A percentile compares a stretch with the other conserved stretches of the same genome.
phyloP scores from a whole-genome alignment of 2,888 invertebrate species.

The Drosophila mercatorum region DNA sequence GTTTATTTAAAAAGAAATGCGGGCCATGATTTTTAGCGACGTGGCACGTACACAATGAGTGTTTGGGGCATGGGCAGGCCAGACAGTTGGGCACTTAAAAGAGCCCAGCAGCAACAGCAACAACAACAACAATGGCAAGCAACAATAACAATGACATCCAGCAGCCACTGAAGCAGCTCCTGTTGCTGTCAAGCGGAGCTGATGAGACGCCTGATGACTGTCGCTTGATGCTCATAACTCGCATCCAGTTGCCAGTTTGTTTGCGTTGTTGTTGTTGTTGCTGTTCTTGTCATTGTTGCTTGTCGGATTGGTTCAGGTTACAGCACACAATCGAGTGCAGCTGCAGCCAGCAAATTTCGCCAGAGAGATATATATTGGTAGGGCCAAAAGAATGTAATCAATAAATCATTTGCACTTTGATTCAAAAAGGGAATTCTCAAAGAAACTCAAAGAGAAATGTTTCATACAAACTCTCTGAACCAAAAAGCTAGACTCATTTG shows the following conservation, averaged over 20 bases:
- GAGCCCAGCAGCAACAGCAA: constrained; percentile 40
- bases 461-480: background rate
- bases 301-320: constrained; percentile 49
- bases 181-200: constrained; percentile 70
- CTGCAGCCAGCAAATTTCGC: constrained; percentile 20
- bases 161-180: constrained; percentile 49
- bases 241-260: constrained; percentile 43
- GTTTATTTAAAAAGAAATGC: constrained; percentile 74
- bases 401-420: constrained; percentile 7
- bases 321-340: constrained; percentile 37
- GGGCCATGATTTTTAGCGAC: constrained; percentile 78
- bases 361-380: background rate
- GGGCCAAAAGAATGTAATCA: constrained; percentile 1
- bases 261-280: constrained; percentile 17
- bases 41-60: constrained; percentile 70
- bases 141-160: constrained; percentile 25
- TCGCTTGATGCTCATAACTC: constrained; percentile 42
- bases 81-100: constrained; percentile 73
- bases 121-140: constrained; percentile 11
- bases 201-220: constrained; percentile 55
- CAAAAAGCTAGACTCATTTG: background rate
- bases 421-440: background rate
- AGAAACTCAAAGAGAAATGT: background rate
- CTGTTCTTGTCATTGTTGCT: constrained; percentile 20
- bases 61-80: constrained; percentile 47